These are phyloP conservation scores for Brenthis hecate DNA, from an alignment of 2,888 invertebrate genomes.

Conservation along the genomic window DNA sequence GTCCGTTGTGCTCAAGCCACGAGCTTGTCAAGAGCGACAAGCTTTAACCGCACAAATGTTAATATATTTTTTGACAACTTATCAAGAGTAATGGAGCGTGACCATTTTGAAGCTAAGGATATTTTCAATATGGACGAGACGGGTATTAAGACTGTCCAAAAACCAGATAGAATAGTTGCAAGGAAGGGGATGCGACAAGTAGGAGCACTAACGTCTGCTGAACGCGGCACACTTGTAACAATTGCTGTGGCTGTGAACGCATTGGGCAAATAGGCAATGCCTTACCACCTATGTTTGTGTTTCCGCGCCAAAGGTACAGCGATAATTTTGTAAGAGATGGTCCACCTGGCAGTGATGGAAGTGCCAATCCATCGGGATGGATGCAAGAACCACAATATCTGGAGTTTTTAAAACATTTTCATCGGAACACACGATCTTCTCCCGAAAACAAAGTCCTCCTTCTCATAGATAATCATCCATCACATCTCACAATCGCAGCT, in stretches of 20 bases:
- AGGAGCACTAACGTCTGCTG: neutral
- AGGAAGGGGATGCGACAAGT: neutral
- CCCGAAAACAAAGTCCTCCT: too few species aligned
- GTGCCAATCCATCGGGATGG: neutral
- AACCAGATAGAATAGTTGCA: neutral
- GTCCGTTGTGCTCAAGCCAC: neutral
- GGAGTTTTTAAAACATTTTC: too few species aligned
- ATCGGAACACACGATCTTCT: too few species aligned
- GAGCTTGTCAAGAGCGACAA: neutral
- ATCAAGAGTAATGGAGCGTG: neutral
- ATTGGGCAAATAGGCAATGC: neutral
- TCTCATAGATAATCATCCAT: too few species aligned
- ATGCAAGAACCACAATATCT: neutral
- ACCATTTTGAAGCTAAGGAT: too few species aligned
- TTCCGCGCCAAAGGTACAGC: neutral
- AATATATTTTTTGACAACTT: neutral
- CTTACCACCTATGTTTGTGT: neutral
- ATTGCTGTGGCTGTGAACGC: neutral
- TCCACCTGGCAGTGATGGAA: neutral
- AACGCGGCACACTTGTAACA: neutral
- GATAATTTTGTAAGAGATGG: neutral
- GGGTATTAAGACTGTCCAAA: neutral
- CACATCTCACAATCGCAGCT: too few species aligned
- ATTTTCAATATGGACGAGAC: neutral
- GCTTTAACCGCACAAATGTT: neutral